A percentile compares a stretch with the other conserved stretches of the same genome.
Conservation (phyloP, 2,113 vertebrate species). For the Rhineura floridana region DNA sequence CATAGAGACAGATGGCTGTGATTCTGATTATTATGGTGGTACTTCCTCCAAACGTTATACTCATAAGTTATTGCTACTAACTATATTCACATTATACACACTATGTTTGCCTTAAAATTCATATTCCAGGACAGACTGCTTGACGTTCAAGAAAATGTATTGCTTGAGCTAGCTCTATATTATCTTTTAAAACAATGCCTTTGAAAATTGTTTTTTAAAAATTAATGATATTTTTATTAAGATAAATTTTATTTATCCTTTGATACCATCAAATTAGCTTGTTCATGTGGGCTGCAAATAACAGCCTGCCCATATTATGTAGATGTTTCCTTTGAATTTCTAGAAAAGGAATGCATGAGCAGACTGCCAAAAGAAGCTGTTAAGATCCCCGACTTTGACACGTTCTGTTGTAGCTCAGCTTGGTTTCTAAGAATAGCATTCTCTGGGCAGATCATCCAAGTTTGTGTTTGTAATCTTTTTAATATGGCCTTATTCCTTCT, state of each 20-base stretch:
- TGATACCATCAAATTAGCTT: background rate
- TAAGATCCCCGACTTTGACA: background rate
- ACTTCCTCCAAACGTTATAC: background rate
- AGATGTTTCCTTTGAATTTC: background rate
- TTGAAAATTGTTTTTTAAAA: background rate
- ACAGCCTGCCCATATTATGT: background rate
- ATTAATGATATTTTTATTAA: background rate
- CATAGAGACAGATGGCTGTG: background rate
- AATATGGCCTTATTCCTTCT: background rate
- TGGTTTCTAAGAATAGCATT: constrained; percentile 3
- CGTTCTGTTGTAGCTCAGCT: background rate
- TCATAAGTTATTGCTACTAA: background rate
- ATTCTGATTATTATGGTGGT: background rate
- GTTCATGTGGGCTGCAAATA: background rate
- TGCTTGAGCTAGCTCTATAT: background rate
- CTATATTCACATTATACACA: background rate
- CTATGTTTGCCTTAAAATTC: background rate
- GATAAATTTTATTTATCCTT: background rate
- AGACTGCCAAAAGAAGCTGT: constrained; percentile 9
- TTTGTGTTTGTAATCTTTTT: constrained; percentile 27
- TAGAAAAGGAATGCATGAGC: background rate
- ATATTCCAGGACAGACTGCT: background rate
- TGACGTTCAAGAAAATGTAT: background rate
- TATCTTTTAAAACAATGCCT: background rate
- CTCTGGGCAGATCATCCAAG: background rate